These are phyloP conservation scores for Leptobrachium leishanense DNA, from an alignment of 2,113 vertebrate genomes.

Conservation along the genomic window DNA sequence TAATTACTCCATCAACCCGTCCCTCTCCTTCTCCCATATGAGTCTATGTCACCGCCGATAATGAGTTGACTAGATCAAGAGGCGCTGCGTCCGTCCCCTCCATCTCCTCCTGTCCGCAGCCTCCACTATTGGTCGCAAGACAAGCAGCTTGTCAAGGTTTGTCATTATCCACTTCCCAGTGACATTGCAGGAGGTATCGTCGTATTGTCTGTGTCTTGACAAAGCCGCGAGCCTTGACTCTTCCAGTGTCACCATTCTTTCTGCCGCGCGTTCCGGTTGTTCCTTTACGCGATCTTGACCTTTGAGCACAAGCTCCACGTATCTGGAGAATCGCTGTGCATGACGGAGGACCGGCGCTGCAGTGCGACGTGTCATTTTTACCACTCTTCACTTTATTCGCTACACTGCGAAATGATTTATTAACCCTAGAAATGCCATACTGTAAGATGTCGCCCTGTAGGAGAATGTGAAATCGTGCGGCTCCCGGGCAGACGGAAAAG, in stretches of 20 bases:
- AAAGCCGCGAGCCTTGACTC: neutral
- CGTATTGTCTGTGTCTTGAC: neutral
- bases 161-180: neutral
- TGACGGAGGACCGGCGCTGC: no score
- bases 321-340: neutral
- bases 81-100: neutral
- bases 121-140: neutral
- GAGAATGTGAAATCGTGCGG: no score
- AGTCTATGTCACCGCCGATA: neutral
- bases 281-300: conserved; percentile 2
- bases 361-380: no score
- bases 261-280: neutral
- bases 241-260: neutral
- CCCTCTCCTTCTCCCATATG: neutral
- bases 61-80: neutral
- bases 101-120: neutral
- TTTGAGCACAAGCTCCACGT: neutral
- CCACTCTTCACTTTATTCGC: no score
- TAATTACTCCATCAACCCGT: neutral
- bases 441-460: no score
- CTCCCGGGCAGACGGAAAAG: no score
- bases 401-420: no score
- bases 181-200: neutral
- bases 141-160: neutral
- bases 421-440: no score